These are phyloP conservation scores for Mamestra brassicae DNA, from an alignment of 2,888 invertebrate genomes.

Conservation along the genomic window DNA sequence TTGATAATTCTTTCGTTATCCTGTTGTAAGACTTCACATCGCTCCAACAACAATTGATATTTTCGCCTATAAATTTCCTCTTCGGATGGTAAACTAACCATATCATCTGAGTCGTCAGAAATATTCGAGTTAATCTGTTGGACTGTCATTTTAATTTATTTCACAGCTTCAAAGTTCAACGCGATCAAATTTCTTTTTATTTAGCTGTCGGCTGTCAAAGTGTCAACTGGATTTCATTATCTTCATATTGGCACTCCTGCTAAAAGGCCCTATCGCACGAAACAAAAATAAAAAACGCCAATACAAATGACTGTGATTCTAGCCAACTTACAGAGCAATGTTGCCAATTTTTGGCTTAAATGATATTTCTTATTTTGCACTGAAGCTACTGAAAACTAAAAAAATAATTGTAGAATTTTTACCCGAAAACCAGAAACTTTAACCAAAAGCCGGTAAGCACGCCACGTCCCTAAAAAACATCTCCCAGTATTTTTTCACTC, in stretches of 20 bases:
- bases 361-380: neutral
- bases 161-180: constrained; percentile 86
- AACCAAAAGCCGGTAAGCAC: too few relatives aligned
- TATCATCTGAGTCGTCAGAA: constrained; percentile 90
- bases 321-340: neutral
- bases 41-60: constrained; percentile 93
- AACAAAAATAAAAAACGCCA: neutral
- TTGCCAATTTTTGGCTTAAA: neutral
- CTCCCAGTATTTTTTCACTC: neutral
- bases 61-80: constrained; percentile 94
- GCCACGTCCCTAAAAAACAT: too few relatives aligned
- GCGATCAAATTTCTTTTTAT: constrained; percentile 86
- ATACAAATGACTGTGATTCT: neutral
- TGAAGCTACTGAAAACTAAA: neutral
- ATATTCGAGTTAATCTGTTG: constrained; percentile 89
- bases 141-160: constrained; percentile 91
- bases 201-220: constrained; percentile 76
- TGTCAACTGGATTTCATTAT: constrained; percentile 67
- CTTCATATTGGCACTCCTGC: constrained; percentile 63
- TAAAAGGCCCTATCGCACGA: constrained; percentile 25
- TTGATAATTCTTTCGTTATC: constrained; percentile 94
- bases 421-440: neutral
- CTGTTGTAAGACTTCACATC: constrained; percentile 94
- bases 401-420: neutral
- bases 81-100: constrained; percentile 90